Conservation (phyloP, 2,888 invertebrate genomes). For the Spodoptera picta region DNA sequence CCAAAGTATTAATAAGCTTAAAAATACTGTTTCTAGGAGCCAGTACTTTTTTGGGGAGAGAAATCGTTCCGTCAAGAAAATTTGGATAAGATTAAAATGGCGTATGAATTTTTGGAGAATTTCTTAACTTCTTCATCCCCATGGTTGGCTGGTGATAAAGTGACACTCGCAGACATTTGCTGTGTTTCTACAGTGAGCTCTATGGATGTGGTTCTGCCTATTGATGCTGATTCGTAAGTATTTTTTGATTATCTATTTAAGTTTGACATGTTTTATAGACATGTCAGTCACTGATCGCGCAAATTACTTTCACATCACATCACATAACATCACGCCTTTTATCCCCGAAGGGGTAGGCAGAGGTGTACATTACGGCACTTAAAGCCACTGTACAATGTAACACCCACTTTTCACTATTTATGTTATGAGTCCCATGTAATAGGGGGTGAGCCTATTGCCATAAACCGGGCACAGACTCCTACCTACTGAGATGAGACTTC, state of each 20-base stretch:
- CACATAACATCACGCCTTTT: no score
- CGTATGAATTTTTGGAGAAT: slow-evolving; percentile 81
- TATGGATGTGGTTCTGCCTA: slow-evolving; percentile 69
- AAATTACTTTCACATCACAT: no score
- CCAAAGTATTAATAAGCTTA: background rate
- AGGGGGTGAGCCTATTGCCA: no score
- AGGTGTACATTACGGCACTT: no score
- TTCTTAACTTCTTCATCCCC: slow-evolving; percentile 76
- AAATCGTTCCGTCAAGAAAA: slow-evolving; percentile 60
- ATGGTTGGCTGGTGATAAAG: slow-evolving; percentile 88
- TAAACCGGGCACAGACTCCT: no score
- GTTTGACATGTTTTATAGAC: no score
- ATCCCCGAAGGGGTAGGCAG: no score
- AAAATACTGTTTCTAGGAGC: slow-evolving; percentile 57
- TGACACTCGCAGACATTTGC: slow-evolving; percentile 90
- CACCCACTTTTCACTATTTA: no score
- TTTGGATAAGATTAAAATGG: slow-evolving; percentile 63
- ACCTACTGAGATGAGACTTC: no score
- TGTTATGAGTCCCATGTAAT: no score
- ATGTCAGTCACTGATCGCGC: no score
- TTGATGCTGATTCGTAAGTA: slow-evolving; percentile 70
- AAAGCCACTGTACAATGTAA: no score
- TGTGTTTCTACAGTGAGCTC: slow-evolving; percentile 86
- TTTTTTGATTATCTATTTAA: background rate
- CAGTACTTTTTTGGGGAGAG: slow-evolving; percentile 64